Percentiles rank a stretch among this genome's conserved stretches.
phyloP scores from a whole-genome alignment of 2,113 vertebrate species.

The Morone chrysops region DNA sequence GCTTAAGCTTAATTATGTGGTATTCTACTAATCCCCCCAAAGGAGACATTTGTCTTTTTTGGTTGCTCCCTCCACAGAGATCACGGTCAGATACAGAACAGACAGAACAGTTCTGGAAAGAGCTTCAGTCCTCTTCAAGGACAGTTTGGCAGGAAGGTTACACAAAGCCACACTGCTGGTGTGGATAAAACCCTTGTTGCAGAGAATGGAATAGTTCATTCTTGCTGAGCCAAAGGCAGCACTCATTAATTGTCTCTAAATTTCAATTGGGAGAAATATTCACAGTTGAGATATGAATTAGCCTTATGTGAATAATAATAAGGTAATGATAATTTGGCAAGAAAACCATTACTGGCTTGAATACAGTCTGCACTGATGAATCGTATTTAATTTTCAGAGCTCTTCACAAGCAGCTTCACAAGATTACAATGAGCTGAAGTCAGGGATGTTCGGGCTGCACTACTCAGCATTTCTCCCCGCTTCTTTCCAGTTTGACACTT shows the following conservation, averaged over 20 bases:
- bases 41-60: background rate
- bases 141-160: conserved; percentile 2
- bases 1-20: background rate
- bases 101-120: background rate
- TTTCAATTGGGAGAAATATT: background rate
- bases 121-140: background rate
- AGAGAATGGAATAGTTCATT: background rate
- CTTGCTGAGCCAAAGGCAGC: background rate
- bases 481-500: background rate
- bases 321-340: conserved; percentile 15
- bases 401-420: background rate
- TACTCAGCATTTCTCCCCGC: background rate
- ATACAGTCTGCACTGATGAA: background rate
- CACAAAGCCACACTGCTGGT: background rate
- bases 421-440: conserved; percentile 24
- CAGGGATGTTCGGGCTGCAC: background rate
- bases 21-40: conserved; percentile 11
- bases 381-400: conserved; percentile 30
- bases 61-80: background rate
- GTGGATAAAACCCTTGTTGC: background rate
- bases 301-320: background rate
- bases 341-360: background rate
- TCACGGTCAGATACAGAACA: conserved; percentile 7
- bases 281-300: conserved; percentile 12
- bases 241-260: background rate